Evolutionary conservation across 2,888 invertebrate species (phyloP).

Genomic region (Vannuccia rotundouncinata): DNA sequence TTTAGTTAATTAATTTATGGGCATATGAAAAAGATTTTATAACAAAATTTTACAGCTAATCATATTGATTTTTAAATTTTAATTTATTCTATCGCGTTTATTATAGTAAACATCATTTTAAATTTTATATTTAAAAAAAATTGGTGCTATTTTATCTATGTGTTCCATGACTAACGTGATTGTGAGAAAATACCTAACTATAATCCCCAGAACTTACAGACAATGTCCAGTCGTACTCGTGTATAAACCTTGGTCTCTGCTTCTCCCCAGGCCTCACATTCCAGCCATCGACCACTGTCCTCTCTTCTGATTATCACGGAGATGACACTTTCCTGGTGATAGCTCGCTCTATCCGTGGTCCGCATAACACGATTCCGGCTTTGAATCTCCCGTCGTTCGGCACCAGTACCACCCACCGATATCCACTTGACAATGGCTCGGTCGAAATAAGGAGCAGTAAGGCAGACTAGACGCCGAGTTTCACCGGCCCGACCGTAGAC

Average conservation of each 20-base stretch:
- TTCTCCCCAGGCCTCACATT: constrained; percentile 3
- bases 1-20: too few relatives aligned
- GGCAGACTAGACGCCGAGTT: neutral
- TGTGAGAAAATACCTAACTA: neutral
- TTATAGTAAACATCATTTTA: too few relatives aligned
- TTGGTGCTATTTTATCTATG: too few relatives aligned
- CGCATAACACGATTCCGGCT: constrained; percentile 3
- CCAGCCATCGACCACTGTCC: neutral
- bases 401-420: neutral
- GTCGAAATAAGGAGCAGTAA: neutral
- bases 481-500: constrained; percentile 2
- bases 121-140: too few relatives aligned
- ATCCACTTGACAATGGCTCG: constrained; percentile 8
- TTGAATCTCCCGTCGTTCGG: neutral
- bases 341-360: neutral
- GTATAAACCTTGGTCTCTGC: neutral
- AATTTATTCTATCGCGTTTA: too few relatives aligned
- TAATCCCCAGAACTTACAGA: neutral
- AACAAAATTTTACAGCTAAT: too few relatives aligned
- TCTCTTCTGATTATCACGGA: neutral
- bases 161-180: too few relatives aligned
- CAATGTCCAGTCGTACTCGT: neutral
- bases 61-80: too few relatives aligned
- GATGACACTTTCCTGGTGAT: constrained; percentile 12
- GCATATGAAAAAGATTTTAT: too few relatives aligned